Evolutionary conservation across 2,888 invertebrate species (phyloP), one percentile per base, ranked within the genome.

Genomic region (Diachrysia chrysitis): DNA sequence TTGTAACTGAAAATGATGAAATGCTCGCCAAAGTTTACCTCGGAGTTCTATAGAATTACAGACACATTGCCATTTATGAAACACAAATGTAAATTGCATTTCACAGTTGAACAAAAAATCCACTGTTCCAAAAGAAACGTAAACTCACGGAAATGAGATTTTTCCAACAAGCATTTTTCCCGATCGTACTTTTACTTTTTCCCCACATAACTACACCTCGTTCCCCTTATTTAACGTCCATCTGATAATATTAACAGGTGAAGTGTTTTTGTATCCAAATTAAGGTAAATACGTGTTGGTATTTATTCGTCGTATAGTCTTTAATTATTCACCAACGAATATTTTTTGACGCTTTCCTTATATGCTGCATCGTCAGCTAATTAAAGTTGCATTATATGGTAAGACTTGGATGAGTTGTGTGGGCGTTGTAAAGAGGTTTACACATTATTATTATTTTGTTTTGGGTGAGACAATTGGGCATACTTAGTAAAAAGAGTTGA

Each of bases 301-400:
- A 80, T 80, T 69, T 79, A 72, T 69, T 67, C 63, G 58, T 69
- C 62, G 77, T 76, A 75, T 65, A 69, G 58, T 12, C 56, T 64
- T 79, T 75, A 71, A 78, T 81, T 79, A 71, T 75, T 71, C 69
- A 66, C 51, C 16, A 65, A 57, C 51, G 61, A 64, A 78, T 77
- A 77, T 78, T 81, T 74, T 81, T 76, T 81, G 71, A 78, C 78
- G 80, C 81, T 65, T 21, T 21, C 72, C 77, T 59, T 79, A 61
- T 69, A 75, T 58, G 72, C 46, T 60, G 71, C 58, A 62, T 59
- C 64, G 76, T 51, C 54, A 48, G 67, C 77, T 82, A 87, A 87
- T 87, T 87, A 87, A 87, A 81, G 78, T 71, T 65, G 80, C 78
- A 73, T 79, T 84, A 76, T 83, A 85, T 79, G 86, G 86, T 72